phyloP scores from a whole-genome alignment of 2,888 invertebrate genomes.

The Litoditis marina region DNA sequence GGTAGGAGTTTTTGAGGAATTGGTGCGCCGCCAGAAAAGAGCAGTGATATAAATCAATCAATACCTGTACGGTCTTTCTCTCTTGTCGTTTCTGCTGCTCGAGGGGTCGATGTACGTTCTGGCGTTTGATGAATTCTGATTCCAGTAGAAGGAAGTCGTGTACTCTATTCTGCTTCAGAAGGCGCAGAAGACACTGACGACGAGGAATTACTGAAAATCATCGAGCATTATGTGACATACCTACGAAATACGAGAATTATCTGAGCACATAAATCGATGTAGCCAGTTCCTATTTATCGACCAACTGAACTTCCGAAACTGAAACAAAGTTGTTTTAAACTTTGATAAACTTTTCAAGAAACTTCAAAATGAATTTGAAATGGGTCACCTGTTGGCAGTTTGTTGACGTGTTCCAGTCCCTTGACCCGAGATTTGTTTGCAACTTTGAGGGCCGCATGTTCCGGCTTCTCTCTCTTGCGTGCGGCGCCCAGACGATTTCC shows the following conservation, averaged over 20 bases:
- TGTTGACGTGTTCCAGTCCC: conserved; percentile 41
- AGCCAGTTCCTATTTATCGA: no score
- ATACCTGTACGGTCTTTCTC: conserved; percentile 29
- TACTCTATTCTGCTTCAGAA: conserved; percentile 46
- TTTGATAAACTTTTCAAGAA: no score
- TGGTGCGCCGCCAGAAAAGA: no score
- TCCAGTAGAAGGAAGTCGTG: conserved; percentile 53
- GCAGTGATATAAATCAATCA: no score
- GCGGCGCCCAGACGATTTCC: conserved; percentile 34
- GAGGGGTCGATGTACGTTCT: conserved; percentile 28
- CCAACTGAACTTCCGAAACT: no score
- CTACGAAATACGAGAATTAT: no score
- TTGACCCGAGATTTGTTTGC: conserved; percentile 39
- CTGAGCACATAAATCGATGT: no score
- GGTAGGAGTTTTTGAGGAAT: no score
- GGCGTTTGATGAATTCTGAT: conserved; percentile 45
- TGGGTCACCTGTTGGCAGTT: conserved; percentile 34
- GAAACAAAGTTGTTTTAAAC: no score
- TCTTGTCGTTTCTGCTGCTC: conserved; percentile 39
- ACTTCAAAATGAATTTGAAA: no score
- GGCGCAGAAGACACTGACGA: conserved; percentile 47
- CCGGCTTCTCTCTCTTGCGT: conserved; percentile 44
- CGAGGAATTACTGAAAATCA: conserved; percentile 34
- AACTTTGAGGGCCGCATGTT: conserved; percentile 44
- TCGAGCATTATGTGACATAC: no score